Base-by-base conservation (phyloP, 2,888 invertebrate species). In the Therioaphis trifolii region DNA sequence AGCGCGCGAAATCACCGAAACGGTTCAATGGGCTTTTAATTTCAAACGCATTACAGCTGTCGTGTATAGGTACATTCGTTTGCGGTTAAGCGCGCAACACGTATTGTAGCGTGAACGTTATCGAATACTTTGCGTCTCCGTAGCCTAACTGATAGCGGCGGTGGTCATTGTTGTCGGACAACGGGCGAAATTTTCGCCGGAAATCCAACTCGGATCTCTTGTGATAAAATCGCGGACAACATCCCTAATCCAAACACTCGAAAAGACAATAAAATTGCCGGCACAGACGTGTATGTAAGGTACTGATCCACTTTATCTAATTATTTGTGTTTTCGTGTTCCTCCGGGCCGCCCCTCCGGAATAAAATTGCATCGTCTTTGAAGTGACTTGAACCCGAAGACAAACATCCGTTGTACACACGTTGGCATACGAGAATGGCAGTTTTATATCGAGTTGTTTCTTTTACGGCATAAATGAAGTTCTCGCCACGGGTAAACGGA, bases 381-480 rank as follows among this genome's bases (percentile, higher is more conserved):
- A 49, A 68, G 68, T 68, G 68, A 72, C 49, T 43, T 52, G 24
- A 52, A 72, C 29, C n/a, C 49, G 5, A 5, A 72, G 29, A 29
- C 52, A 72, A n/a, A 72, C 52, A n/a, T 55, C 52, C 14, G 35
- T 21, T 12, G 2, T 21, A 12, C 18, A 76, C 46, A 14, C 18
- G n/a, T 29, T 27, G 14, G 43, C 18, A 7, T n/a, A 27, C 12
- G 29, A n/a, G n/a, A 46, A 76, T 15, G 61, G n/a, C 46, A 15
- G 29, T 2, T 15, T 63, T 24, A 11, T 52, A 52, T 63, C 49
- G 14, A 2, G 52, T 58, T 40, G 15, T 21, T 55, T 40, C 4
- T 74, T 43, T 43, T 14, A 46, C 35, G 18, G 35, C 24, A 77
- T 35, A 78, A 35, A 52, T 52, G 21, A 78, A 68, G 77, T 78